Evolutionary conservation across 2,888 invertebrate species (phyloP).

Genomic region (Papilio gigon): DNA sequence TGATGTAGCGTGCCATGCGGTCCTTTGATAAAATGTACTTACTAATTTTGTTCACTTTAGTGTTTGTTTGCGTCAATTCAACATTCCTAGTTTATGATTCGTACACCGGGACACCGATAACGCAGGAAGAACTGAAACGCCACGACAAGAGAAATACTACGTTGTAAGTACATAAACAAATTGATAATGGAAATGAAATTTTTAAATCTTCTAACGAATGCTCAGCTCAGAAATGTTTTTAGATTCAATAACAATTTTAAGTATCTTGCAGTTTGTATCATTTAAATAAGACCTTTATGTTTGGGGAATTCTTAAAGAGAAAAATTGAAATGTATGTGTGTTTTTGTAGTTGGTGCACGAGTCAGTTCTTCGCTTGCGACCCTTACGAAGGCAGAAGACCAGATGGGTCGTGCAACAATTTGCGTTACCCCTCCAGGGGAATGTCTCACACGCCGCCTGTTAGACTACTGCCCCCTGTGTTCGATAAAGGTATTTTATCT

Average conservation of each 20-base stretch:
- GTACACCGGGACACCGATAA: constrained; percentile 54
- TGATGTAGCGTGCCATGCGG: background rate
- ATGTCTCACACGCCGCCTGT: constrained; percentile 59
- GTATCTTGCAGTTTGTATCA: no score
- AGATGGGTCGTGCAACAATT: constrained; percentile 69
- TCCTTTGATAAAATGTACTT: constrained; percentile 19
- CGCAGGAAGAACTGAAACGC: constrained; percentile 53
- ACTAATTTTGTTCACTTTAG: constrained; percentile 4
- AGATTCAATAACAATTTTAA: no score
- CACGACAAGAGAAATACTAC: constrained; percentile 59
- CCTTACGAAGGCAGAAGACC: constrained; percentile 60
- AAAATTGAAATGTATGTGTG: background rate
- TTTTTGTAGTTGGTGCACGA: constrained; percentile 62
- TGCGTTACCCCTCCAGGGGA: constrained; percentile 58
- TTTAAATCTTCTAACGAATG: no score
- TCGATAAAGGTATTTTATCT: constrained; percentile 53
- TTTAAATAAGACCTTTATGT: no score
- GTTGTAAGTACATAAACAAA: constrained; percentile 56
- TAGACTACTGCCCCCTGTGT: constrained; percentile 60
- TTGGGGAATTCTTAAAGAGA: background rate
- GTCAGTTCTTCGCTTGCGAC: constrained; percentile 59
- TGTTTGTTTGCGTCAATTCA: constrained; percentile 10
- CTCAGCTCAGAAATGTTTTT: background rate
- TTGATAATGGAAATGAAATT: no score
- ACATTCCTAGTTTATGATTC: constrained; percentile 48